Base-by-base conservation (phyloP, 2,113 vertebrate species). In the Xenopus tropicalis region DNA sequence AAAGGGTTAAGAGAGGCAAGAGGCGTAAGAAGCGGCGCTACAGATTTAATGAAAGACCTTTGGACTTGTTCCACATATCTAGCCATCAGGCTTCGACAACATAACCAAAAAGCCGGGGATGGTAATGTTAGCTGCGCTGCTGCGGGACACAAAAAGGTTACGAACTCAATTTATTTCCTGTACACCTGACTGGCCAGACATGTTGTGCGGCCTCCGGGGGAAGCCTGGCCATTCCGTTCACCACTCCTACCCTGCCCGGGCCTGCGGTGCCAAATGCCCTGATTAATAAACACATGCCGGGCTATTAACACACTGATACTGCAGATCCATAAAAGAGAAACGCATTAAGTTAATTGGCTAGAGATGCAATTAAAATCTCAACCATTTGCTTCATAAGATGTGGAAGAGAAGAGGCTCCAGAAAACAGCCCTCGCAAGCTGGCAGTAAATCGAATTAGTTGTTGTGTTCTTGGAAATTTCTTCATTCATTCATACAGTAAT, bases 21-120 rank as follows among this genome's bases (percentile, higher is more conserved):
- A 75, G 22, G 23, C 37, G 1, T 17, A 4, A 62, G 24, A 66
- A 62, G 46, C 72, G 13, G 37, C 20, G 13, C 42, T 61, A 22
- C 54, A 54, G 65, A 69, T 75, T 75, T 69, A 75, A 69, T 68
- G 72, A 69, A 75, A 75, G 66, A 75, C 72, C 72, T 75, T 75
- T 75, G 25, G 65, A 75, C 72, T 62, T 54, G 65, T 62, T 67
- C 51, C 65, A 51, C 19, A 44, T 68, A 75, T 75, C 72, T 54
- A 69, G 72, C 43, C 66, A 75, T 75, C 72, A 75, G 62, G 69
- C 69, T 75, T 57, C 58, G 43, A 75, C 72, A 54, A 58, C 25
- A 44, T 43, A 14, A 75, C 72, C 72, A 62, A 56, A 75, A 62
- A 61, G 65, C 54, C 14, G 25, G 19, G 20, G 66, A 61, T 75